Evolutionary conservation across 2,888 invertebrate species (phyloP).

Genomic region (Isoperla grammatica): DNA sequence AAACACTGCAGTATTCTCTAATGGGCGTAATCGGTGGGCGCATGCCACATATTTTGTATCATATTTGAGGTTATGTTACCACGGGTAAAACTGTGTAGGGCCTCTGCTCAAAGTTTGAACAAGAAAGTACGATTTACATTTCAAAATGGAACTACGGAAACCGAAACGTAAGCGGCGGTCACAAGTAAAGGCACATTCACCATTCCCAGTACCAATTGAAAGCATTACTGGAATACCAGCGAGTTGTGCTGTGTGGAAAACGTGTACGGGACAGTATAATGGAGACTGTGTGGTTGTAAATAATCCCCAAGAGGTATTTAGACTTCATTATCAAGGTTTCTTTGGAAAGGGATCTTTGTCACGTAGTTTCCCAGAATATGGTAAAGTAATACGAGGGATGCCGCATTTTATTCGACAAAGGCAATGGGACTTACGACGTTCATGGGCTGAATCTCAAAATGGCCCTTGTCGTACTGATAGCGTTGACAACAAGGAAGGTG

Average conservation of each 20-base stretch:
- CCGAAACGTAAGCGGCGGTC: constrained; percentile 22
- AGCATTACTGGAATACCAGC: constrained; percentile 11
- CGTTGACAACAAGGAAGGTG: no score
- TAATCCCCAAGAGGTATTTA: constrained; percentile 53
- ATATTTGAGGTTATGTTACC: no score
- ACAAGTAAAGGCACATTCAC: constrained; percentile 1
- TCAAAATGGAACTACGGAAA: constrained; percentile 22
- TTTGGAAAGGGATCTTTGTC: constrained; percentile 71
- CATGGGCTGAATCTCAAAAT: constrained; percentile 43
- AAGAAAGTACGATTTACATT: no score
- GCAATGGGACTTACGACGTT: constrained; percentile 54
- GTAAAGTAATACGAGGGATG: constrained; percentile 41
- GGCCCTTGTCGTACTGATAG: no score
- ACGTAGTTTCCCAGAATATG: constrained; percentile 49
- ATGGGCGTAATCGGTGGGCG: no score
- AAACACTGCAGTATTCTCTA: no score
- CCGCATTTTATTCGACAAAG: constrained; percentile 53
- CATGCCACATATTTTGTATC: no score
- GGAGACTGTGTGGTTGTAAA: constrained; percentile 61
- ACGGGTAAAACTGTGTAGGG: no score
- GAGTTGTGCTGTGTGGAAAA: constrained; percentile 35
- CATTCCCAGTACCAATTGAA: constrained; percentile 20
- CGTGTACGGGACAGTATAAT: constrained; percentile 59
- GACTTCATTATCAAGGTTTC: constrained; percentile 58
- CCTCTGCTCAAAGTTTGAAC: no score